Conservation (phyloP, 2,113 vertebrate genomes). For the Chrysochloris asiatica region DNA sequence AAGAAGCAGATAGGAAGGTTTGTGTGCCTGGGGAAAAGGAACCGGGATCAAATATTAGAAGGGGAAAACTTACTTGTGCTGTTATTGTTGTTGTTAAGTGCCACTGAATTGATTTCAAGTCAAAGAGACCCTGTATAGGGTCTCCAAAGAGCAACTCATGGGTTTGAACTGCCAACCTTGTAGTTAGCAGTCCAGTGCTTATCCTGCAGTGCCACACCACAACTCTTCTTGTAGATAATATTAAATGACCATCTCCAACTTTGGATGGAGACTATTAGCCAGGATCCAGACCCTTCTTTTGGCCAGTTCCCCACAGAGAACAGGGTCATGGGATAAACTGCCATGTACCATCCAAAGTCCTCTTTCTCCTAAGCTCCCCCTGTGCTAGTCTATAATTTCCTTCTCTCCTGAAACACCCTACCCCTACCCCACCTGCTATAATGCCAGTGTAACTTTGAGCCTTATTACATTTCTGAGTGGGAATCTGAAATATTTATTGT, state of each 20-base stretch:
- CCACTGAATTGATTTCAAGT: too few species aligned
- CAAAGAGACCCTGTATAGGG: too few species aligned
- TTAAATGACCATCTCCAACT: conserved; percentile 43
- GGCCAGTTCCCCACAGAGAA: neutral
- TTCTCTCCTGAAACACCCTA: neutral
- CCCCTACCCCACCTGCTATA: too few species aligned
- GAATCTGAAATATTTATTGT: conserved; percentile 6
- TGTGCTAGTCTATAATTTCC: neutral
- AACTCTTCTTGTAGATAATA: conserved; percentile 7
- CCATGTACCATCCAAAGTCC: neutral
- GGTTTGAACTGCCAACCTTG: too few species aligned
- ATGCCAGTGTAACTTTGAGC: neutral
- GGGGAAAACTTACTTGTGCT: neutral
- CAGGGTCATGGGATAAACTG: neutral
- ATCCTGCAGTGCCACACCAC: too few species aligned
- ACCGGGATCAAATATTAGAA: conserved; percentile 16
- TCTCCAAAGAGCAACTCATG: too few species aligned
- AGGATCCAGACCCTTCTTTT: conserved; percentile 24
- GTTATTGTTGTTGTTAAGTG: too few species aligned
- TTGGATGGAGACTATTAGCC: neutral
- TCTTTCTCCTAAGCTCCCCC: neutral
- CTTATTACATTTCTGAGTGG: neutral
- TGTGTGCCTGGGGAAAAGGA: conserved; percentile 22
- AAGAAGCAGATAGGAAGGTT: neutral
- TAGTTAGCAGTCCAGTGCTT: too few species aligned